These are phyloP conservation scores for Echiichthys vipera DNA, from an alignment of 2,797 vertebrate species.

Conservation along the genomic window DNA sequence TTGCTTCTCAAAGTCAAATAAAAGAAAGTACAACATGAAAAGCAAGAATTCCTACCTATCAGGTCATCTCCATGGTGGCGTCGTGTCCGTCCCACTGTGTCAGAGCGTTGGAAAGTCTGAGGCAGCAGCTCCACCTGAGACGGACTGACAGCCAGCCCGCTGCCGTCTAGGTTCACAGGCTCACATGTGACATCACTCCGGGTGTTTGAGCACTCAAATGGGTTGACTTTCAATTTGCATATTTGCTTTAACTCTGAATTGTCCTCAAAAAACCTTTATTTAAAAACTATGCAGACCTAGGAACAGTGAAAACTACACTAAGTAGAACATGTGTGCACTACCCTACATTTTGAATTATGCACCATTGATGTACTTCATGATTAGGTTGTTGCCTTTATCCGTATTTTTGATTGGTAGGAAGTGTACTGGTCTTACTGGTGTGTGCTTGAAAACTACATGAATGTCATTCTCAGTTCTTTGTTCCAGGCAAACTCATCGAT, in stretches of 20 bases:
- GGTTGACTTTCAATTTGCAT: not conserved
- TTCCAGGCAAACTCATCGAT: too few relatives aligned
- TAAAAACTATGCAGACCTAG: too few relatives aligned
- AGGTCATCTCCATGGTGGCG: constrained; percentile 53
- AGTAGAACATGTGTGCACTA: too few relatives aligned
- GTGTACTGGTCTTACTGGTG: too few relatives aligned
- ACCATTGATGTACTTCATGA: too few relatives aligned
- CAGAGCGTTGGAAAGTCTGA: constrained; percentile 36
- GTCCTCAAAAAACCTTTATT: not conserved
- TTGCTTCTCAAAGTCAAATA: not conserved
- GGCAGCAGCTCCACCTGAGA: constrained; percentile 53
- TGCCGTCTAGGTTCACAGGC: constrained; percentile 31
- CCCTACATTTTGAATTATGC: too few relatives aligned
- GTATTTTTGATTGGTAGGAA: too few relatives aligned
- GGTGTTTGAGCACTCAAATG: not conserved
- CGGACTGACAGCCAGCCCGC: constrained; percentile 43
- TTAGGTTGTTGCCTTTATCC: too few relatives aligned
- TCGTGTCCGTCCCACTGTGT: constrained; percentile 19
- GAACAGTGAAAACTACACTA: too few relatives aligned
- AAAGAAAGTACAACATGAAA: not conserved
- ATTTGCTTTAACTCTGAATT: not conserved
- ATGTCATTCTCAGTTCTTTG: too few relatives aligned
- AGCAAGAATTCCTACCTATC: constrained; percentile 49
- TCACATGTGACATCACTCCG: constrained; percentile 38
- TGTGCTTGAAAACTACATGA: too few relatives aligned